These are phyloP conservation scores for Ceratosolen fusciceps DNA, from an alignment of 1,140 invertebrate genomes.

Conservation along the genomic window DNA sequence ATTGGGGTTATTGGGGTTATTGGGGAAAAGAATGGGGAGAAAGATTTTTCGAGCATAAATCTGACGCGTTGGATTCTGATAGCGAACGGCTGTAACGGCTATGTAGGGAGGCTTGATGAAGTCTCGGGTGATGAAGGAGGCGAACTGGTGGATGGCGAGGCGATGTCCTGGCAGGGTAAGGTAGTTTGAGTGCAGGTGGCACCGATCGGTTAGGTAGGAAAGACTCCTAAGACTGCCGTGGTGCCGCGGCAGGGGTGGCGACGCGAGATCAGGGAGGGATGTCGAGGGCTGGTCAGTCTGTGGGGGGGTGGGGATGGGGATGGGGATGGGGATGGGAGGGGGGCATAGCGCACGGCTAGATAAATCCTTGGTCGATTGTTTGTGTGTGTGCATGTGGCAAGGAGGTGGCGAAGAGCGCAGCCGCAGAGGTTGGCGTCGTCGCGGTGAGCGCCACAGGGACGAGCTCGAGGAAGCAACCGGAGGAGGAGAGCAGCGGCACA, in stretches of 20 bases:
- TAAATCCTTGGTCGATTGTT: background rate
- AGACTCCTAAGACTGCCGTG: background rate
- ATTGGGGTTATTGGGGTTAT: too few species aligned
- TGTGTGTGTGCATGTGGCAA: background rate
- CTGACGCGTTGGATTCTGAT: too few species aligned
- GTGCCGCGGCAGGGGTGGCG: too few species aligned
- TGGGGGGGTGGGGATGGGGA: background rate
- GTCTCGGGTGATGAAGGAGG: too few species aligned
- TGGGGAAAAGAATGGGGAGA: too few species aligned
- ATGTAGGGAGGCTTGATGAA: too few species aligned
- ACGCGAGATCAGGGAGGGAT: background rate
- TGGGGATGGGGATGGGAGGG: too few species aligned
- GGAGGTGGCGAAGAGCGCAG: background rate
- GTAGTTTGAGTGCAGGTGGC: background rate
- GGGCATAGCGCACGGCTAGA: background rate
- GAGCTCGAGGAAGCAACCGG: constrained; percentile 53
- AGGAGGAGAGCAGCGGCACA: constrained; percentile 54
- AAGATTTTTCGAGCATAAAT: too few species aligned
- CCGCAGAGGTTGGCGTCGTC: constrained; percentile 38
- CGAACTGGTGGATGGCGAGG: too few species aligned
- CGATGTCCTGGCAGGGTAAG: background rate
- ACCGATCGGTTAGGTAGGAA: constrained; percentile 7
- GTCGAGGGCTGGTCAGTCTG: background rate
- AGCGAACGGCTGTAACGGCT: too few species aligned
- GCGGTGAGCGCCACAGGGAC: constrained; percentile 52